phyloP scores from a whole-genome alignment of 2,113 vertebrate species.

The Calidris pugnax region DNA sequence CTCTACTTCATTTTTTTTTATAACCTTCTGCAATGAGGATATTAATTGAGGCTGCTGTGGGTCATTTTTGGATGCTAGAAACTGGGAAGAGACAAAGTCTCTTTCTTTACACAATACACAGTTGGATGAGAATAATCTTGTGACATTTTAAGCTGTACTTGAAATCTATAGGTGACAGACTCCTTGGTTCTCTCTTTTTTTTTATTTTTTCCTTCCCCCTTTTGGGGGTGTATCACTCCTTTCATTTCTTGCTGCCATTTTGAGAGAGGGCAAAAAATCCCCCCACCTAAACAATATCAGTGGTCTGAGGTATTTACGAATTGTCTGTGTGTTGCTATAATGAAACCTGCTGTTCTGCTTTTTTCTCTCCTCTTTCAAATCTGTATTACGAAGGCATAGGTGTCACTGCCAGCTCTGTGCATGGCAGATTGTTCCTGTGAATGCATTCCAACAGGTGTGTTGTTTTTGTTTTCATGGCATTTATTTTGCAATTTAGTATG shows the following conservation, averaged over 20 bases:
- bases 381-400: accelerated
- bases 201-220: accelerated
- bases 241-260: not conserved
- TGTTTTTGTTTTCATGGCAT: conserved; percentile 9
- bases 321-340: not conserved
- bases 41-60: not conserved
- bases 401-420: not conserved
- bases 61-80: not conserved
- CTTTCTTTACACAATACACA: not conserved
- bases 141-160: not conserved
- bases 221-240: not conserved
- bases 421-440: not conserved
- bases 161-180: not conserved
- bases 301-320: not conserved
- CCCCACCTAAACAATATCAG: not conserved
- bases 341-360: not conserved
- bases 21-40: not conserved
- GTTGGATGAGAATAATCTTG: not conserved
- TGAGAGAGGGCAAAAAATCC: too few species aligned
- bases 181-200: not conserved
- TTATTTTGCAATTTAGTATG: conserved; percentile 12
- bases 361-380: not conserved
- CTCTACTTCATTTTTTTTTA: not conserved
- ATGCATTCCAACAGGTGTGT: conserved; percentile 32
- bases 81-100: not conserved